Conservation (phyloP, 2,797 vertebrate genomes). For the Galaxias olidus region DNA sequence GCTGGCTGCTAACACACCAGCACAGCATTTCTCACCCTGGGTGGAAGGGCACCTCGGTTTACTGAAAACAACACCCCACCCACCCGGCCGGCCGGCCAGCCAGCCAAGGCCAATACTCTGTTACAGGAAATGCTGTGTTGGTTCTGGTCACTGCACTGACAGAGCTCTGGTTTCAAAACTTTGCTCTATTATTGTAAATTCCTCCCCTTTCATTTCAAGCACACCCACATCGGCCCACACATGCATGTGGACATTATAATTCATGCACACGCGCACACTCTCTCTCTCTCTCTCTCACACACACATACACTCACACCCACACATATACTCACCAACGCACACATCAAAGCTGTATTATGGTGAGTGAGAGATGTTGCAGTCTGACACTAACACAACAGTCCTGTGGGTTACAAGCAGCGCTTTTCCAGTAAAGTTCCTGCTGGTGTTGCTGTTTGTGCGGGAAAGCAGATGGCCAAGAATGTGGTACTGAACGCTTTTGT, state of each 20-base stretch:
- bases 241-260: too few species aligned
- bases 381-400: slow-evolving; percentile 31
- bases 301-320: background rate
- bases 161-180: slow-evolving; percentile 24
- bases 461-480: slow-evolving; percentile 6
- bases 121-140: slow-evolving; percentile 39
- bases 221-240: background rate
- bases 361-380: slow-evolving; percentile 21
- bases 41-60: slow-evolving; percentile 8
- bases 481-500: slow-evolving; percentile 17
- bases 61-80: background rate
- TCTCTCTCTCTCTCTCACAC: background rate
- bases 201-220: background rate
- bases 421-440: slow-evolving; percentile 40
- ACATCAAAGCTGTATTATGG: slow-evolving; percentile 17
- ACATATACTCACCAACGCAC: background rate
- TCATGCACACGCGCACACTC: background rate
- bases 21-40: background rate
- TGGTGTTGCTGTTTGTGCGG: slow-evolving; percentile 1
- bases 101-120: slow-evolving; percentile 24
- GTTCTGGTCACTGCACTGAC: slow-evolving; percentile 13
- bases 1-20: slow-evolving; percentile 26
- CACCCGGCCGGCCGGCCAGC: background rate
- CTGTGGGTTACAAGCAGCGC: slow-evolving; percentile 19
- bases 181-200: slow-evolving; percentile 21